Percentiles rank a stretch among this genome's conserved stretches.
Evolutionary conservation across 2,888 invertebrate genomes (phyloP).

Genomic region (Limnephilus lunatus): DNA sequence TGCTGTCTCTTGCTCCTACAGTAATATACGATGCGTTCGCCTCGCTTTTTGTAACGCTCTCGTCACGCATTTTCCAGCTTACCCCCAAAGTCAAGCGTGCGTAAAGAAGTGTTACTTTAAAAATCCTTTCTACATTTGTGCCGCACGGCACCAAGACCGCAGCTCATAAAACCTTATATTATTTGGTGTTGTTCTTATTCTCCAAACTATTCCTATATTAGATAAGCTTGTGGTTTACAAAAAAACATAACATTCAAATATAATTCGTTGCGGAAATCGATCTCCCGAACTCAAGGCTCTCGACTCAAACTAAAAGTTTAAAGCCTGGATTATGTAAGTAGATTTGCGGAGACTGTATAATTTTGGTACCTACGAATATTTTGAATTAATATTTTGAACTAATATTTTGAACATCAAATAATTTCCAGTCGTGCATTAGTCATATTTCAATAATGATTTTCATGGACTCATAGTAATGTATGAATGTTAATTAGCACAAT

Average conservation of each 20-base stretch:
- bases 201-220: background rate
- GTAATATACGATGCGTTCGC: no score
- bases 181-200: no score
- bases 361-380: background rate
- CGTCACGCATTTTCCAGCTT: no score
- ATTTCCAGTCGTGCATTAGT: background rate
- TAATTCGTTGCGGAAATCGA: background rate
- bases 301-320: background rate
- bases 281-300: background rate
- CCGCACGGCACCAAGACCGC: no score
- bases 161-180: no score
- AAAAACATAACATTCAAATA: background rate
- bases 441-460: background rate
- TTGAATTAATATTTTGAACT: no score
- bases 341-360: background rate
- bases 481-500: background rate
- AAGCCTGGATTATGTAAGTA: background rate
- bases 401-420: background rate
- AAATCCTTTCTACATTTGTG: no score
- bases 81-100: no score
- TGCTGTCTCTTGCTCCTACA: no score
- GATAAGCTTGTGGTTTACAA: background rate
- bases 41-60: no score
- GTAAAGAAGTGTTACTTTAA: no score
- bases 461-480: background rate